Evolutionary conservation across 2,113 vertebrate genomes (phyloP).

Genomic region (Neotoma lepida): DNA sequence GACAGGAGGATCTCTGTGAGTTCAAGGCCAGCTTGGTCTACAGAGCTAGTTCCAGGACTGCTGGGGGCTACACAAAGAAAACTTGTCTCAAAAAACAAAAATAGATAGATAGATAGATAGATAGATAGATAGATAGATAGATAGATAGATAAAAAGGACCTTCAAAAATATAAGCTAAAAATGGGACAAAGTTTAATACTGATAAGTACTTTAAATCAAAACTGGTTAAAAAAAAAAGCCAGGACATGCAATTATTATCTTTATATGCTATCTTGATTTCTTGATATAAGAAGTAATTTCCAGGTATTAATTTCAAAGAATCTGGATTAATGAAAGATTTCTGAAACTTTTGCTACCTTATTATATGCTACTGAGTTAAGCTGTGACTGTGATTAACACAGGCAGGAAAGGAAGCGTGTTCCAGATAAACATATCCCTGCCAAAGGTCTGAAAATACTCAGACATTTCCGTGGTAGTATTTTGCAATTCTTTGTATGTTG

Average conservation of each 20-base stretch:
- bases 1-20: too few species aligned
- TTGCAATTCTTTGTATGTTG: conserved; percentile 14
- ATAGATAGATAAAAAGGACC: background rate
- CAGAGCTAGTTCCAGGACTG: too few species aligned
- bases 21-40: too few species aligned
- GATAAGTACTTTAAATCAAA: conserved; percentile 24
- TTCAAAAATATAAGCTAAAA: conserved; percentile 28
- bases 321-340: conserved; percentile 45
- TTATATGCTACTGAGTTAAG: conserved; percentile 22
- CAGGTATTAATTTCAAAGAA: conserved; percentile 55
- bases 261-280: conserved; percentile 6
- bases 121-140: too few species aligned
- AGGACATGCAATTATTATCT: background rate
- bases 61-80: too few species aligned
- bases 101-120: too few species aligned
- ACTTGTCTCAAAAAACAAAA: too few species aligned
- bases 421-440: conserved; percentile 26
- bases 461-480: background rate
- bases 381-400: background rate
- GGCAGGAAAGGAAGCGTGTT: background rate
- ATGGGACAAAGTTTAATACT: background rate
- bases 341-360: conserved; percentile 51
- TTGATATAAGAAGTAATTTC: conserved; percentile 3
- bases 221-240: background rate
- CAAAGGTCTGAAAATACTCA: conserved; percentile 56